Base-by-base conservation (phyloP, 1,140 invertebrate species). In the Portunus trituberculatus region DNA sequence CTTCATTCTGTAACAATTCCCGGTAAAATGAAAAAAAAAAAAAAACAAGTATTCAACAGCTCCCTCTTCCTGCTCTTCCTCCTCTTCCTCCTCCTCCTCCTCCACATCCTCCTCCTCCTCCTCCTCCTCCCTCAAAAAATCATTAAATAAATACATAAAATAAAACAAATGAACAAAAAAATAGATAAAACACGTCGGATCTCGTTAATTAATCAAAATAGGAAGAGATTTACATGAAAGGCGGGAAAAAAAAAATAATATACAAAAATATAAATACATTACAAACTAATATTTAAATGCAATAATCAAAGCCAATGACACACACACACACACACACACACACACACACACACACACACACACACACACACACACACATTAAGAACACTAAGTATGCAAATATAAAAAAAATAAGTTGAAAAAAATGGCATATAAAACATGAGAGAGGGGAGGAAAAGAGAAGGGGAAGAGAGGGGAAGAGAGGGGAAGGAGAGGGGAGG, bases 261-360 rank as follows among this genome's bases (percentile, higher is more conserved):
- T 59, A 76, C 4, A 76, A 76, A 20, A 59, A 59, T 59, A 16
- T 20, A 20, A 20, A 4, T 0, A 59, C 20, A 59, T 59, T 16
- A 25, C 20, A n/a, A n/a, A 76, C 20, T n/a, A 25, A 76, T 76
- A 76, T 76, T 76, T n/a, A n/a, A 76, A n/a, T n/a, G 25, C 52
- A 12, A 20, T 14, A 59, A 59, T 59, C 52, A 59, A 59, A 59
- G 52, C 52, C 52, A 2, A 59, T 59, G 52, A 25, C 29, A 76
- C 67, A 76, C 67, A 76, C 67, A 76, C 31, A 87, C 84, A 46
- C 84, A 39, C 8, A 32, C 39, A 87, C 84, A 87, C 31, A 87
- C 84, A 87, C 84, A 87, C 84, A 87, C 83, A 84, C 83, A 84
- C 83, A 84, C 83, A 84, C 83, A 84, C 83, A 84, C 83, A 84